Percentiles rank a stretch among this genome's conserved stretches.
Evolutionary conservation across 2,113 vertebrate genomes (phyloP).

Genomic region (Chroicocephalus ridibundus): DNA sequence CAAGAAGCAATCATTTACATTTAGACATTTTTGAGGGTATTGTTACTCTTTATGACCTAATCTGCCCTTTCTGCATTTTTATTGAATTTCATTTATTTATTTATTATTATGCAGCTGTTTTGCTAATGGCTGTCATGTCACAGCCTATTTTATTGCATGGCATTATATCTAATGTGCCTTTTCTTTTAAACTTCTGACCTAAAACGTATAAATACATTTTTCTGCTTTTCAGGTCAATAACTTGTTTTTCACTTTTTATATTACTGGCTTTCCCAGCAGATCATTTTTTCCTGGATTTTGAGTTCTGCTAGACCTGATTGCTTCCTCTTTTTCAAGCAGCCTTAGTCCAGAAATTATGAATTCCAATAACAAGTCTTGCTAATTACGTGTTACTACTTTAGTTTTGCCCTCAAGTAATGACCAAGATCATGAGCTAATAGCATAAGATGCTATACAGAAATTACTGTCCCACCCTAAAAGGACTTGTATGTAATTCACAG

Average conservation of each 20-base stretch:
- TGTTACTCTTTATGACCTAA: neutral
- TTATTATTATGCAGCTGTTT: constrained; percentile 5
- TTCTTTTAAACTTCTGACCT: constrained; percentile 17
- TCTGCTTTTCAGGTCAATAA: neutral
- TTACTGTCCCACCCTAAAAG: neutral
- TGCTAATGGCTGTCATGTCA: constrained; percentile 45
- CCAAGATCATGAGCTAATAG: neutral
- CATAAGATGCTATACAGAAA: neutral
- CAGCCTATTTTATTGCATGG: constrained; percentile 13
- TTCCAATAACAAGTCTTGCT: neutral
- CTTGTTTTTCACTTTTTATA: neutral
- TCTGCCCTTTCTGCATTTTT: constrained; percentile 1
- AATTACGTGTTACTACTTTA: neutral
- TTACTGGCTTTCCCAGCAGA: neutral
- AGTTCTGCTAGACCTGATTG: neutral
- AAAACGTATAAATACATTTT: neutral
- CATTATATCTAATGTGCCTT: constrained; percentile 2
- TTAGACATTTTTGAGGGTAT: neutral
- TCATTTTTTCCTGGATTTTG: neutral
- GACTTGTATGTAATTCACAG: neutral
- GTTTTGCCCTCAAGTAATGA: neutral
- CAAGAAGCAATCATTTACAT: neutral
- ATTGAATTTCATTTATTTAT: neutral
- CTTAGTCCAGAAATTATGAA: neutral
- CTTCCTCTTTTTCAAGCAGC: neutral